phyloP scores from a whole-genome alignment of 92 coral and sea anemone genomes.

The Porites rus region DNA sequence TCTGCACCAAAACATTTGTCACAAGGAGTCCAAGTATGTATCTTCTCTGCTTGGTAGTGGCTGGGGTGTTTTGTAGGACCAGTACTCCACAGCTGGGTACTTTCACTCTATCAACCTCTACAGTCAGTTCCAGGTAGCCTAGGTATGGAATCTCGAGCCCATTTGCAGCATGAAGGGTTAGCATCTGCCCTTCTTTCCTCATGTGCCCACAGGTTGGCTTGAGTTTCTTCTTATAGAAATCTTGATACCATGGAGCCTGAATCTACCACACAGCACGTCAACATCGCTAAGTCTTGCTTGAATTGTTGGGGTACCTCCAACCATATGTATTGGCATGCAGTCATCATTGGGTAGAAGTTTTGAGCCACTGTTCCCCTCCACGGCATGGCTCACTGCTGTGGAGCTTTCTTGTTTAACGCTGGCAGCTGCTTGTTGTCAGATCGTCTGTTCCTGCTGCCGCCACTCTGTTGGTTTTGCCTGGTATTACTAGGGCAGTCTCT shows the following conservation, averaged over 20 bases:
- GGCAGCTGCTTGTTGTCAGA: not conserved
- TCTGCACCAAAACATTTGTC: slow-evolving; percentile 58
- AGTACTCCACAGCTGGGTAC: slow-evolving; percentile 62
- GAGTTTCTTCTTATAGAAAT: slow-evolving; percentile 43
- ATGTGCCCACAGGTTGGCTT: slow-evolving; percentile 26
- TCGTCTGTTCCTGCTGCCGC: not conserved
- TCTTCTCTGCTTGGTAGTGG: slow-evolving; percentile 33
- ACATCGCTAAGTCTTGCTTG: slow-evolving; percentile 49
- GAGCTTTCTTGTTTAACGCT: slow-evolving; percentile 1
- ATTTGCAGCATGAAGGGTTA: slow-evolving; percentile 56
- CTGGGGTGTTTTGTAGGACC: slow-evolving; percentile 49
- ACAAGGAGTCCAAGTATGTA: slow-evolving; percentile 57
- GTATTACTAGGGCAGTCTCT: slow-evolving; percentile 6
- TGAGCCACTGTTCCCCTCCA: slow-evolving; percentile 28
- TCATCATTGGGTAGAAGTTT: not conserved
- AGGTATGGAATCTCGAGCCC: slow-evolving; percentile 64
- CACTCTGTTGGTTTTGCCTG: not conserved
- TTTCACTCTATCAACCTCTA: slow-evolving; percentile 44
- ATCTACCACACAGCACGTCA: slow-evolving; percentile 41
- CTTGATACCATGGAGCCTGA: slow-evolving; percentile 68
- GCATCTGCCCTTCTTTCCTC: slow-evolving; percentile 12
- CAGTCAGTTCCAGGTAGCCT: slow-evolving; percentile 52
- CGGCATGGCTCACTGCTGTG: slow-evolving; percentile 32
- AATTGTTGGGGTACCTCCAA: slow-evolving; percentile 44
- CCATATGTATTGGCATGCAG: not conserved